A percentile compares a stretch with the other conserved stretches of the same genome.
These are phyloP conservation scores for Thereva unica DNA, from an alignment of 2,888 invertebrate species.

Conservation along the genomic window DNA sequence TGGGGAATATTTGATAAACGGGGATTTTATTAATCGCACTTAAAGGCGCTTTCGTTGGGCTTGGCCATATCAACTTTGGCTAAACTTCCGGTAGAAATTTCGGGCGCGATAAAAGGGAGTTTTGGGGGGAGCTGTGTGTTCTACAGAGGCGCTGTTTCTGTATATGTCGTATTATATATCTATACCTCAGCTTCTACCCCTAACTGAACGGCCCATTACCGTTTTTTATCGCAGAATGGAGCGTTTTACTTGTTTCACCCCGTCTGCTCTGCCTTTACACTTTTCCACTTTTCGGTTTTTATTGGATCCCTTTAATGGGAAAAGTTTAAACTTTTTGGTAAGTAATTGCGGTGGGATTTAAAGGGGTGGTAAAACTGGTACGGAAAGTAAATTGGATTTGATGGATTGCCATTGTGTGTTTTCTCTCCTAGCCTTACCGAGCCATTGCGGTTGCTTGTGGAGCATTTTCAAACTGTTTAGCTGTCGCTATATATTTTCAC, in stretches of 20 bases:
- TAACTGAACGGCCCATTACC: too few relatives aligned
- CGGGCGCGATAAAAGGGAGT: constrained; percentile 7
- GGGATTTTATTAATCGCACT: constrained; percentile 33
- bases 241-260: not conserved
- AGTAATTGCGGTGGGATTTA: constrained; percentile 43
- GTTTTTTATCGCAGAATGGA: too few relatives aligned
- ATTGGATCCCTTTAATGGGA: constrained; percentile 46
- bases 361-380: constrained; percentile 19
- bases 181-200: too few relatives aligned
- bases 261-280: constrained; percentile 11
- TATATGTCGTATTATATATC: too few relatives aligned
- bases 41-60: constrained; percentile 14
- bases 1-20: constrained; percentile 16
- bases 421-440: too few relatives aligned
- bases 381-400: constrained; percentile 35
- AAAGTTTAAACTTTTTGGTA: constrained; percentile 46
- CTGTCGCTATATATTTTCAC: too few relatives aligned
- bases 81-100: constrained; percentile 1
- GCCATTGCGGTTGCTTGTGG: too few relatives aligned
- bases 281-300: constrained; percentile 39
- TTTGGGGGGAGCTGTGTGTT: constrained; percentile 1
- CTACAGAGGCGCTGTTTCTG: too few relatives aligned
- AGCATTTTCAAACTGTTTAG: too few relatives aligned
- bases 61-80: too few relatives aligned
- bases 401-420: constrained; percentile 16